These are phyloP conservation scores for Lepidurus arcticus DNA, from an alignment of 1,140 invertebrate species.

Conservation along the genomic window DNA sequence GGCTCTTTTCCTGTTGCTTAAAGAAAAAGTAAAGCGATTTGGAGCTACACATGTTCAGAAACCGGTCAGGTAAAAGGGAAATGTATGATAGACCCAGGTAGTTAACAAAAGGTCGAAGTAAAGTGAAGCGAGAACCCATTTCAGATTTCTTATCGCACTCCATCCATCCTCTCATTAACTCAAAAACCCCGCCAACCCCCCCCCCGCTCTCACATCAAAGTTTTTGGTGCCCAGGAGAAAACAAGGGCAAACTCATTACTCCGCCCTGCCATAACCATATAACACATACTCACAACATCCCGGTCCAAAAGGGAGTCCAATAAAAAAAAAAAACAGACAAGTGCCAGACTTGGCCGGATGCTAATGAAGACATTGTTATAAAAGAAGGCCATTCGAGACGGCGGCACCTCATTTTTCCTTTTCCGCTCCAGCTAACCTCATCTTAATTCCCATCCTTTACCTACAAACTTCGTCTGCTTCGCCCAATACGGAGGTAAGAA, in stretches of 20 bases:
- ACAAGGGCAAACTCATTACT: constrained; percentile 19
- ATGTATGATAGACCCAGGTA: neutral
- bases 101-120: neutral
- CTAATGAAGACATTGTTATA: constrained; percentile 22
- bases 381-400: constrained; percentile 5
- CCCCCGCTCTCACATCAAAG: neutral
- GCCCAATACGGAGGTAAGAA: neutral
- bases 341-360: neutral
- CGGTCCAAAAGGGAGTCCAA: constrained; percentile 7
- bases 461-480: neutral
- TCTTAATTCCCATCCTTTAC: neutral
- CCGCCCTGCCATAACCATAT: constrained; percentile 20
- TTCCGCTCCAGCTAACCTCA: neutral
- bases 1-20: neutral
- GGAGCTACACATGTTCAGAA: constrained; percentile 1
- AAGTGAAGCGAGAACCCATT: constrained; percentile 18
- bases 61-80: constrained; percentile 18
- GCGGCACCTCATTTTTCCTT: neutral
- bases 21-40: neutral
- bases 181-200: constrained; percentile 7
- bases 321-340: neutral
- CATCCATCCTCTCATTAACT: constrained; percentile 19
- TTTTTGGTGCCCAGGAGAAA: constrained; percentile 5
- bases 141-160: constrained; percentile 21
- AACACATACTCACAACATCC: constrained; percentile 8